Evolutionary conservation across 2,888 invertebrate species (phyloP), one percentile per base, ranked within the genome.

Genomic region (Drosophila paranaensis): DNA sequence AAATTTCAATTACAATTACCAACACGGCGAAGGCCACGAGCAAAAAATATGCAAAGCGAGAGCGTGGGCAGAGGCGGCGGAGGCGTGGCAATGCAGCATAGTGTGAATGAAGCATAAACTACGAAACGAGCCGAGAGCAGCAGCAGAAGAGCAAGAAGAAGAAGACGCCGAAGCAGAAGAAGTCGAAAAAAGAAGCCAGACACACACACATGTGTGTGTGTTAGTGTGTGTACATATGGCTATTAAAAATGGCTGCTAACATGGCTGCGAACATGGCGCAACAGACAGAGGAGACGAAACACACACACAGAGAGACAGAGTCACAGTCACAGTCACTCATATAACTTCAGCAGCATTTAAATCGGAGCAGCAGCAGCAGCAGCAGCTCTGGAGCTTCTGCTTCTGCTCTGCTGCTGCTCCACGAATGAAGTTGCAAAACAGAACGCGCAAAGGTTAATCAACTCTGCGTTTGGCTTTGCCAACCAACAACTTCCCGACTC

Each of bases 361-460:
- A 91, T 85, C 91, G 82, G 90, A 90, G 87, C 91, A 69, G 40
- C 20, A 66, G 50, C 71, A 60, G 50, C 54, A 55, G 40, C 60
- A 54, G 48, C 25, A 73, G 45, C 71, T 70, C 70, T 51, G 57
- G 45, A 58, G 58, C 54, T 53, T 53, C 20, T 20, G 58, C 54
- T 53, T 53, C 20, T 20, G 20, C 20, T 20, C 20, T 20, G 20
- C 53, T 54, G 54, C 58, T 48, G 70, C 85, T 88, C 86, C 83
- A 85, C 91, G 91, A 91, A 90, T 79, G 78, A 61, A 88, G 84
- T 81, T 75, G 71, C 78, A 87, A 91, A 91, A 90, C 80, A 88
- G 82, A 91, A 90, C 77, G 88, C 74, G 87, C 83, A 91, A 91
- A 91, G 91, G 92, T 91, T 91, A 91, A 90, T 91, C 90, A 91